Conservation (phyloP, 2,888 invertebrate genomes). For the Ptychoptera albimana region DNA sequence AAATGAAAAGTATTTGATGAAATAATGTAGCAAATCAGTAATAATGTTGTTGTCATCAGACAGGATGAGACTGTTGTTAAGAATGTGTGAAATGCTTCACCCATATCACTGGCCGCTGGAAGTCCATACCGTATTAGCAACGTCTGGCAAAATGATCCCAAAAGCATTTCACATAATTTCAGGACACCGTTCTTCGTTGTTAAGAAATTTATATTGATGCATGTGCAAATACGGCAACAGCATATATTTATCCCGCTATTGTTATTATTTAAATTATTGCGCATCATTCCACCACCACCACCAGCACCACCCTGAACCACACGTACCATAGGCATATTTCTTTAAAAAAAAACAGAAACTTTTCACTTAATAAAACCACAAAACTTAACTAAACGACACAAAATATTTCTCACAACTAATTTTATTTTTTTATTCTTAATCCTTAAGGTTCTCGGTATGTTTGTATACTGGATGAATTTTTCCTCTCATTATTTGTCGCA, state of each 20-base stretch:
- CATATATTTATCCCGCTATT: conserved; percentile 47
- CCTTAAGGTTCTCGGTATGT: too few relatives aligned
- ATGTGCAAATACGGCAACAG: conserved; percentile 61
- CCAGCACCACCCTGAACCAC: too few relatives aligned
- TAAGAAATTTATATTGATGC: conserved; percentile 60
- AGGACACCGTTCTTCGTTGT: conserved; percentile 54
- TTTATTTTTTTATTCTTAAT: too few relatives aligned
- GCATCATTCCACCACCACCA: too few relatives aligned
- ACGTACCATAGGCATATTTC: too few relatives aligned
- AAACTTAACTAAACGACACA: too few relatives aligned
- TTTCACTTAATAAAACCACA: too few relatives aligned
- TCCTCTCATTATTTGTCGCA: too few relatives aligned
- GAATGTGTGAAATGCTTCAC: conserved; percentile 65
- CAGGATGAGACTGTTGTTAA: conserved; percentile 68
- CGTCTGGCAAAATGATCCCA: conserved; percentile 71
- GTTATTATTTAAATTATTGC: too few relatives aligned
- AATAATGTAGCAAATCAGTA: conserved; percentile 61
- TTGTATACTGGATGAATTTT: too few relatives aligned
- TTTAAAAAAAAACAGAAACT: too few relatives aligned
- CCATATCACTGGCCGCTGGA: conserved; percentile 53
- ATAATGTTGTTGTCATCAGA: conserved; percentile 56
- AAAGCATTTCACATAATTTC: conserved; percentile 56
- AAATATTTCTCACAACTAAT: too few relatives aligned
- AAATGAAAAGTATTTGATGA: conserved; percentile 61
- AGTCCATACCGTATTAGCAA: conserved; percentile 64